These are phyloP conservation scores for Parnassius orleans DNA, from an alignment of 2,888 invertebrate genomes.

Conservation along the genomic window DNA sequence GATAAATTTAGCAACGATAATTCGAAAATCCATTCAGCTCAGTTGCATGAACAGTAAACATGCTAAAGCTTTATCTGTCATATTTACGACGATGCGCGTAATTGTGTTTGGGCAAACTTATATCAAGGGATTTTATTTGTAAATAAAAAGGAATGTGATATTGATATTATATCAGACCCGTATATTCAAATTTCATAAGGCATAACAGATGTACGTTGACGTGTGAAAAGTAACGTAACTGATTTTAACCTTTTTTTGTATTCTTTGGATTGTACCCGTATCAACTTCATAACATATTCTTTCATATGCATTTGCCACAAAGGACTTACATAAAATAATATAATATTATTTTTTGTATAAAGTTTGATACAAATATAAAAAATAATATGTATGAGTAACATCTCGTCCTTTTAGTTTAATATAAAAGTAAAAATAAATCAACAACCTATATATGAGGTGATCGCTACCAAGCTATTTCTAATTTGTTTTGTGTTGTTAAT, in stretches of 20 bases:
- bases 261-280: neutral
- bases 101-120: constrained; percentile 14
- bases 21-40: constrained; percentile 7
- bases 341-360: too few relatives aligned
- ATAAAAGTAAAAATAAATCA: too few relatives aligned
- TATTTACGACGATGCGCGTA: constrained; percentile 11
- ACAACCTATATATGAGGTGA: too few relatives aligned
- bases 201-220: neutral
- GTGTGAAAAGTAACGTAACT: neutral
- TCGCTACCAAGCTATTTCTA: too few relatives aligned
- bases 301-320: too few relatives aligned
- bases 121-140: constrained; percentile 6
- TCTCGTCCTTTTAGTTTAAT: too few relatives aligned
- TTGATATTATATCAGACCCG: neutral
- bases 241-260: neutral
- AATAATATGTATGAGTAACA: too few relatives aligned
- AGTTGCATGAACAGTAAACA: constrained; percentile 9
- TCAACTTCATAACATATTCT: neutral
- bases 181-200: neutral
- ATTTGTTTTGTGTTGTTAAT: too few relatives aligned
- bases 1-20: constrained; percentile 1
- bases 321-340: too few relatives aligned
- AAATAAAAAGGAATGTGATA: constrained; percentile 4
- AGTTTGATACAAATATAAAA: too few relatives aligned
- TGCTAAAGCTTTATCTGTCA: constrained; percentile 17